phyloP scores from a whole-genome alignment of 1,140 invertebrate species.

The Papilio helenus region DNA sequence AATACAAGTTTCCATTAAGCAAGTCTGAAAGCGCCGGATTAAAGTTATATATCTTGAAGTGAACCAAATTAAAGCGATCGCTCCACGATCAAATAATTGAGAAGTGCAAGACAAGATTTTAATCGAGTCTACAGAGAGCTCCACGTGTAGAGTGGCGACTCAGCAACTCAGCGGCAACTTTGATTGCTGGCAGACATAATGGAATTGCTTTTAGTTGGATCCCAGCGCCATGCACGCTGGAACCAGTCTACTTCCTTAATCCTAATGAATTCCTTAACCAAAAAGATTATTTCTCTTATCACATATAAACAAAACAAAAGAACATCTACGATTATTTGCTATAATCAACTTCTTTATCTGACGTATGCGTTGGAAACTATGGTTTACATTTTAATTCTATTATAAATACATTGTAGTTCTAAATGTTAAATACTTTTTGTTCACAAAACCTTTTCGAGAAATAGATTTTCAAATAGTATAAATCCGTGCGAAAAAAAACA shows the following conservation, averaged over 20 bases:
- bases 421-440: neutral
- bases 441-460: neutral
- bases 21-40: slow-evolving; percentile 20
- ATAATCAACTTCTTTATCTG: neutral
- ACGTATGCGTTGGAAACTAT: neutral
- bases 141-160: slow-evolving; percentile 25
- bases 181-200: slow-evolving; percentile 55
- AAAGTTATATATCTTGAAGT: slow-evolving; percentile 41
- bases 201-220: slow-evolving; percentile 49
- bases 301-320: neutral
- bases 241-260: neutral
- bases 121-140: slow-evolving; percentile 50
- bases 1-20: slow-evolving; percentile 35
- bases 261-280: slow-evolving; percentile 24
- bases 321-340: neutral
- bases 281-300: neutral
- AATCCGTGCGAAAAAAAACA: slow-evolving; percentile 33
- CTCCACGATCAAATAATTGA: slow-evolving; percentile 40
- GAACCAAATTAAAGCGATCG: slow-evolving; percentile 43
- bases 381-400: neutral
- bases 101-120: slow-evolving; percentile 45
- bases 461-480: slow-evolving; percentile 1
- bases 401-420: neutral
- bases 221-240: slow-evolving; percentile 28
- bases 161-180: slow-evolving; percentile 48